These are phyloP conservation scores for Bostrychus sinensis DNA, from an alignment of 2,113 vertebrate genomes.

Conservation along the genomic window DNA sequence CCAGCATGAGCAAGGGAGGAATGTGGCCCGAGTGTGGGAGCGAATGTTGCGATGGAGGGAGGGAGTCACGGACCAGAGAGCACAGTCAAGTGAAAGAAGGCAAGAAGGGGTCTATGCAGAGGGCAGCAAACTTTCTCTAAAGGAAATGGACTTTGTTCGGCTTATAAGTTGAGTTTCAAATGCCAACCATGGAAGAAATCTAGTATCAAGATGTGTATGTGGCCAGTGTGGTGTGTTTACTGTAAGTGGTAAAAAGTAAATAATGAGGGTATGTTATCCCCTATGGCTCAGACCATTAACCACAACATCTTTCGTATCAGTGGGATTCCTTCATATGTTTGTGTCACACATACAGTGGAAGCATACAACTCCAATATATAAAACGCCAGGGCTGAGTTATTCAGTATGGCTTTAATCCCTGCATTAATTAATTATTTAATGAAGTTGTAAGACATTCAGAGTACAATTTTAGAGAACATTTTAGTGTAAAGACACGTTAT, in stretches of 20 bases:
- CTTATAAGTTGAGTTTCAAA: slow-evolving; percentile 16
- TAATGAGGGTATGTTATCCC: too few species aligned
- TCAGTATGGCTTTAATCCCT: too few species aligned
- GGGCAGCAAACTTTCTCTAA: slow-evolving; percentile 48
- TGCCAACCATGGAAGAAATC: slow-evolving; percentile 8
- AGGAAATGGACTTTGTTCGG: slow-evolving; percentile 30
- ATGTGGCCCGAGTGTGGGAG: slow-evolving; percentile 75
- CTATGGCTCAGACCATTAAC: too few species aligned
- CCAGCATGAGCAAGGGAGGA: slow-evolving; percentile 73
- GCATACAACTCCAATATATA: too few species aligned
- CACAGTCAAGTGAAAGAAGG: slow-evolving; percentile 57
- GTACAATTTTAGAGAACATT: not conserved
- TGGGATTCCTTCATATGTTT: too few species aligned
- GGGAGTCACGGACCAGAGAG: slow-evolving; percentile 71
- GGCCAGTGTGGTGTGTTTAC: slow-evolving; percentile 1
- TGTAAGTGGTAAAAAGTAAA: not conserved
- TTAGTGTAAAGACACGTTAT: not conserved
- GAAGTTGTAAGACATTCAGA: not conserved
- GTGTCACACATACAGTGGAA: too few species aligned
- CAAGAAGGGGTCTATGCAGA: slow-evolving; percentile 50
- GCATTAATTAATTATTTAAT: not conserved
- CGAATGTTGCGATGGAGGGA: slow-evolving; percentile 58
- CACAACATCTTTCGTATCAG: too few species aligned
- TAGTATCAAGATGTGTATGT: not conserved
- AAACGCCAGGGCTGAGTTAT: too few species aligned